Conservation (phyloP, 2,797 vertebrate species). For the Sebastes melanostomus region DNA sequence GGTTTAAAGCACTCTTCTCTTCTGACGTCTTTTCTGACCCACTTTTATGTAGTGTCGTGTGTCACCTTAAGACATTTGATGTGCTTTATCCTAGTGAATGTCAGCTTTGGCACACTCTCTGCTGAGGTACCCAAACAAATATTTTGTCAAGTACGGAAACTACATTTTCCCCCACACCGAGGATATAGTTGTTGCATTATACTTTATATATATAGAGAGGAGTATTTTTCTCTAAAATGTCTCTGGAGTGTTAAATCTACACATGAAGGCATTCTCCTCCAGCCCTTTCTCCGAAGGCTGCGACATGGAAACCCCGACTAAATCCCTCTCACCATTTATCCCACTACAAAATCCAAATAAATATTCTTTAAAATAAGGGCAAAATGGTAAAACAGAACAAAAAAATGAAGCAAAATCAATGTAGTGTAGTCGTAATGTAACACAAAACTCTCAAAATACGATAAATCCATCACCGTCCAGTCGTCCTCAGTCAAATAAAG, state of each 20-base stretch:
- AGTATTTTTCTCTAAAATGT: conserved; percentile 28
- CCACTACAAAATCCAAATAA: conserved; percentile 69
- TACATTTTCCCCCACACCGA: not conserved
- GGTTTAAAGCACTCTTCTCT: conserved; percentile 27
- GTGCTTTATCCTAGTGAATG: conserved; percentile 67
- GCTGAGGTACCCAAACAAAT: conserved; percentile 41
- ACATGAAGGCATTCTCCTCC: conserved; percentile 56
- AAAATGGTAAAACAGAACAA: conserved; percentile 63
- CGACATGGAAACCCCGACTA: not conserved
- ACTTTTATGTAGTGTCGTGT: not conserved
- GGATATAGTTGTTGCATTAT: conserved; percentile 45
- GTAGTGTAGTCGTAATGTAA: conserved; percentile 69
- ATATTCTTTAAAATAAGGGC: conserved; percentile 65
- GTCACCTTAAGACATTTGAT: conserved; percentile 52
- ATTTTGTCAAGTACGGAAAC: conserved; percentile 34
- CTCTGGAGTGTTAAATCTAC: conserved; percentile 58
- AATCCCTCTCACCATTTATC: conserved; percentile 35
- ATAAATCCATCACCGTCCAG: conserved; percentile 62
- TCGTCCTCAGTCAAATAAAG: conserved; percentile 68
- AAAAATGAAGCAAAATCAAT: conserved; percentile 64
- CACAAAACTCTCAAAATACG: conserved; percentile 57
- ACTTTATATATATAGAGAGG: conserved; percentile 28
- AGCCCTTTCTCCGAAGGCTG: conserved; percentile 43
- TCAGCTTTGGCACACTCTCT: conserved; percentile 65
- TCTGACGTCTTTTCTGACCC: not conserved